Percentiles rank a stretch among this genome's conserved stretches.
These are phyloP conservation scores for Alethe diademata DNA, from an alignment of 2,113 vertebrate genomes.

Conservation along the genomic window DNA sequence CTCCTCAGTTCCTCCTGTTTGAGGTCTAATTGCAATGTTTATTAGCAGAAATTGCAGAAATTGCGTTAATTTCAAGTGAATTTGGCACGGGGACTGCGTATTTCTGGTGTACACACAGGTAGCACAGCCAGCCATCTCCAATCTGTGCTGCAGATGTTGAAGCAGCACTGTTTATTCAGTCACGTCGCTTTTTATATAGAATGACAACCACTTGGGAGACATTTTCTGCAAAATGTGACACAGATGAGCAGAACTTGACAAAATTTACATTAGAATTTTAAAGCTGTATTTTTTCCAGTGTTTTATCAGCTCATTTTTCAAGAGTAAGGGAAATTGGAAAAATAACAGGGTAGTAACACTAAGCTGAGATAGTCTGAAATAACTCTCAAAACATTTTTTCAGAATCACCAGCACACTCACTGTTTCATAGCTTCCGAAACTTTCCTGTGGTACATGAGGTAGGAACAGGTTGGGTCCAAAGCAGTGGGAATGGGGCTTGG, in stretches of 20 bases:
- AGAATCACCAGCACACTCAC: not conserved
- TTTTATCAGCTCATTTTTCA: not conserved
- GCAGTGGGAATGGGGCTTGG: not conserved
- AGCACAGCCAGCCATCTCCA: not conserved
- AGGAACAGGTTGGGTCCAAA: not conserved
- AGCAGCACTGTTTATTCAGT: not conserved
- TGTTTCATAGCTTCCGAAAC: not conserved
- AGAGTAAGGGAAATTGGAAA: not conserved
- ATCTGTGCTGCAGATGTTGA: not conserved
- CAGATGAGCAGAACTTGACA: not conserved
- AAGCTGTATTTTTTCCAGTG: not conserved
- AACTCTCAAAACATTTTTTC: not conserved
- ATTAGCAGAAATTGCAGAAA: not conserved
- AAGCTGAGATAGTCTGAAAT: not conserved
- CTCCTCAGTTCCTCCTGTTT: not conserved
- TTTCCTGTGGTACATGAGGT: not conserved
- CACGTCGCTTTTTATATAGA: not conserved
- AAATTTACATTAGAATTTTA: not conserved
- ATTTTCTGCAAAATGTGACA: not conserved
- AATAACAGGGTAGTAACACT: not conserved
- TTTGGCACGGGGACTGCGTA: accelerated
- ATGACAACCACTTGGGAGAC: not conserved
- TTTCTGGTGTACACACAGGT: not conserved
- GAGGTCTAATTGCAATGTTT: not conserved
- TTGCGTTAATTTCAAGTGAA: not conserved